Base-by-base conservation (phyloP, 2,888 invertebrate species). In the Mactromeris polynyma region DNA sequence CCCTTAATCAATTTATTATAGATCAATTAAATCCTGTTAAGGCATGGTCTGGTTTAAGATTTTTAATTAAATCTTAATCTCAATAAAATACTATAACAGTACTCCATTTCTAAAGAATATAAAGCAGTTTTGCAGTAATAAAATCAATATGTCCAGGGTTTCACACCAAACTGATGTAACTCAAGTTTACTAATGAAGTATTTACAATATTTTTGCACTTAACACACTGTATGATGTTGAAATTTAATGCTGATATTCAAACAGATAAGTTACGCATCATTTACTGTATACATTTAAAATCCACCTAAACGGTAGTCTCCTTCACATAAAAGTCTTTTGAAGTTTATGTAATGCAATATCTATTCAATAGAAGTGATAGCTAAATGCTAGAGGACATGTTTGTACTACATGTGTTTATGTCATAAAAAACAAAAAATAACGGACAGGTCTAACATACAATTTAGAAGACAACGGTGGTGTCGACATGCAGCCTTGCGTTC, bases 271-370 rank as follows among this genome's bases (percentile, higher is more conserved):
- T 73, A 33, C 36, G 73, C 73, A 73, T 73, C 73, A 73, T 73
- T 73, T 73, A 26, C 36, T 19, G 3, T 19, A 73, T 19, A 26
- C 17, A 33, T 36, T 73, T 33, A 36, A 33, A 33, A 73, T 26
- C n/a, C 31, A 73, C 17, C 73, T 33, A 36, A 36, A 36, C 3
- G 73, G 9, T 4, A 33, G 4, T 36, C 26, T 73, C 73, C 26
- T 73, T 73, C 36, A 73, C 73, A 33, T 73, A 73, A 73, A 73
- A 73, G 36, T 73, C 73, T 73, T 73, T 73, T 73, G 73, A 73
- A 73, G 73, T 73, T 73, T 73, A 73, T 36, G 73, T 36, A 73
- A 73, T 33, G 33, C 36, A 73, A 73, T 17, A 73, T 14, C 73
- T 33, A 64, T 64, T 64, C n/a, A 73, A 73, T 73, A 17, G 73